Evolutionary conservation across 2,113 vertebrate species (phyloP).

Genomic region (Sceloporus tristichus): DNA sequence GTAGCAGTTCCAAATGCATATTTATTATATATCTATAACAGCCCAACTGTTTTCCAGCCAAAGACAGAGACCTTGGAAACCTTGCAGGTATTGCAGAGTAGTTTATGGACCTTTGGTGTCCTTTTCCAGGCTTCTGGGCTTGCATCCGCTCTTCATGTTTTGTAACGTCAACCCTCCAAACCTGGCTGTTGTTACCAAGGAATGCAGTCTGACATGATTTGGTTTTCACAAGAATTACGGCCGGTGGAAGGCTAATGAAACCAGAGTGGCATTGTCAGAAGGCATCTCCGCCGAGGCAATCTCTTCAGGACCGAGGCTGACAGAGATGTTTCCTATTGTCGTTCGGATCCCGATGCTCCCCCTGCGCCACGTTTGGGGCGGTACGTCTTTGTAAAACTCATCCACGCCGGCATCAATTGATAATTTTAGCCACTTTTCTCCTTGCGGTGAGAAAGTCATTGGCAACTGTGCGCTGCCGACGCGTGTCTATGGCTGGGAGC

Average conservation of each 20-base stretch:
- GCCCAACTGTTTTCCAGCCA: too few species aligned
- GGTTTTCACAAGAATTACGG: slow-evolving; percentile 70
- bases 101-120: not conserved
- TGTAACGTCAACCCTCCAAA: slow-evolving; percentile 17
- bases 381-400: too few species aligned
- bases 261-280: slow-evolving; percentile 69
- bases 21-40: too few species aligned
- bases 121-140: not conserved
- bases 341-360: slow-evolving; percentile 61
- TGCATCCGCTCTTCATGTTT: not conserved
- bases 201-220: slow-evolving; percentile 61
- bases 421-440: too few species aligned
- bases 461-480: too few species aligned
- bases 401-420: too few species aligned
- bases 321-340: slow-evolving; percentile 69
- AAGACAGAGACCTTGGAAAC: not conserved
- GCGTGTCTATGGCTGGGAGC: too few species aligned
- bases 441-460: too few species aligned
- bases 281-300: slow-evolving; percentile 58
- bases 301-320: slow-evolving; percentile 58
- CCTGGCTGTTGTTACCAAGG: slow-evolving; percentile 52
- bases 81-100: not conserved
- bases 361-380: not conserved
- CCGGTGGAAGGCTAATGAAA: slow-evolving; percentile 66
- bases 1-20: too few species aligned